These are phyloP conservation scores for Parazoanthus swiftii DNA, from an alignment of 92 coral and sea anemone genomes.

Conservation along the genomic window DNA sequence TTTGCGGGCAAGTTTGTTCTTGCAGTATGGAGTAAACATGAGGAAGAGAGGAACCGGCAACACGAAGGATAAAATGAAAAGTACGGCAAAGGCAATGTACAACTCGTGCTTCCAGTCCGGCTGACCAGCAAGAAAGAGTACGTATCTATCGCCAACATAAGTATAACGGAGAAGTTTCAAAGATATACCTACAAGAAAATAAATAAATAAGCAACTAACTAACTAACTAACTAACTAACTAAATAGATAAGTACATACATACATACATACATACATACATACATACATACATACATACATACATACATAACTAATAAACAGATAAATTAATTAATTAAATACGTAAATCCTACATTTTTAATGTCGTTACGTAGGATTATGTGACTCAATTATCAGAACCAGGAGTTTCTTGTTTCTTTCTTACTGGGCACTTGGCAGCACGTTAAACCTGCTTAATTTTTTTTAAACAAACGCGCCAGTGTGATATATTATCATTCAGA, in stretches of 20 bases:
- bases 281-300: background rate
- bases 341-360: background rate
- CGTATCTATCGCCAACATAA: conserved; percentile 48
- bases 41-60: conserved; percentile 78
- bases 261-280: background rate
- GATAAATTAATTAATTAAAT: background rate
- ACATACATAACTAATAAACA: background rate
- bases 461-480: too few species aligned
- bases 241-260: background rate
- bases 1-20: conserved; percentile 53
- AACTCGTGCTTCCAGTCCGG: too few species aligned
- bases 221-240: too few species aligned
- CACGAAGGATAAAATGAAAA: too few species aligned
- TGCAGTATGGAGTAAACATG: conserved; percentile 64
- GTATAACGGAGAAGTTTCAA: conserved; percentile 69
- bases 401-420: too few species aligned
- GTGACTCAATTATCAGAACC: too few species aligned
- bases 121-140: conserved; percentile 63
- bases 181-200: conserved; percentile 45
- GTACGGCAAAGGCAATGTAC: too few species aligned
- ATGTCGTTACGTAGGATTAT: too few species aligned
- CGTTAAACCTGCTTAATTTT: too few species aligned
- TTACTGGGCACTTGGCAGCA: too few species aligned
- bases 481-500: too few species aligned
- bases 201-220: background rate